Percentiles rank a stretch among this genome's conserved stretches.
phyloP scores from a whole-genome alignment of 1,140 invertebrate genomes.

The Tetragnatha versicolor region DNA sequence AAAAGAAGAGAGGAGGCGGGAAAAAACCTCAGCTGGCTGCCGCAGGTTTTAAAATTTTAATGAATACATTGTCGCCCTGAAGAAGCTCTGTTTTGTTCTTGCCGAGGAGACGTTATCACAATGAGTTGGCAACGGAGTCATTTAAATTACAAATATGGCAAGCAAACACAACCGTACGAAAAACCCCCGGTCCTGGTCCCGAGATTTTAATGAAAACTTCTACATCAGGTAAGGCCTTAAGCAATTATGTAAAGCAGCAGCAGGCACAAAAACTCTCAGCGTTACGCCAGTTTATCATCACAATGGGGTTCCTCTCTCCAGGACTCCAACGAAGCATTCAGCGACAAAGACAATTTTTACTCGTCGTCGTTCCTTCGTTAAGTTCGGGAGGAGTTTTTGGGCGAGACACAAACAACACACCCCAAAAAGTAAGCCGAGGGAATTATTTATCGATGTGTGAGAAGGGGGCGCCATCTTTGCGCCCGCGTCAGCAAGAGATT shows the following conservation, averaged over 20 bases:
- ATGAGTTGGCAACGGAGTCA: conserved; percentile 24
- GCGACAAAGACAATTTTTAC: conserved; percentile 53
- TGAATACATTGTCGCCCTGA: conserved; percentile 49
- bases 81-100: conserved; percentile 45
- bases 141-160: conserved; percentile 54
- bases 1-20: background rate
- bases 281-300: conserved; percentile 46
- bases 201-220: conserved; percentile 52
- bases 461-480: conserved; percentile 8
- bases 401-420: conserved; percentile 1
- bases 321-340: conserved; percentile 46
- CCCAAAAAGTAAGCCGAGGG: conserved; percentile 5
- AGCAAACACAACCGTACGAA: conserved; percentile 30
- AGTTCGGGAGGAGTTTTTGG: conserved; percentile 24
- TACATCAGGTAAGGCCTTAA: conserved; percentile 47
- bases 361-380: conserved; percentile 39
- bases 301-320: conserved; percentile 16
- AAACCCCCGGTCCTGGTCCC: conserved; percentile 29
- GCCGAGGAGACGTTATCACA: conserved; percentile 5
- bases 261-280: conserved; percentile 23
- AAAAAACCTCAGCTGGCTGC: conserved; percentile 8
- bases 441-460: conserved; percentile 49
- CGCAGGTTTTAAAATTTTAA: conserved; percentile 53
- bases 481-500: conserved; percentile 46
- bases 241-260: conserved; percentile 55